Evolutionary conservation across 2,113 vertebrate genomes (phyloP), one percentile per base, ranked within the genome.

Genomic region (Microtus pennsylvanicus): DNA sequence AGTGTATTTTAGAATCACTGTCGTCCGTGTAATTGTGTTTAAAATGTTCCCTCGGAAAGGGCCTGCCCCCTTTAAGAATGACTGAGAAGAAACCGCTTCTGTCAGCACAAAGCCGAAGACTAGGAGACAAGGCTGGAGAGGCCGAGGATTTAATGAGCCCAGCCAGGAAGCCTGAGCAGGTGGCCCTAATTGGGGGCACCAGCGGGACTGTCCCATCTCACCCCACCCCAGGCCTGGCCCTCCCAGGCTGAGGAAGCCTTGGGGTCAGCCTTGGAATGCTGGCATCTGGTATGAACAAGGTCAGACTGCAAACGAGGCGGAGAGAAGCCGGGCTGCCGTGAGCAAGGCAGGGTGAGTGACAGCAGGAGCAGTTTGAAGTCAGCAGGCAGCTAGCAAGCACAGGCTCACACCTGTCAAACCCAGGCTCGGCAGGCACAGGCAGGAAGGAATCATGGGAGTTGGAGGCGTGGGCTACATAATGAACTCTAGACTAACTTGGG

Each of bases 1-100:
- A 94, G 70, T 87, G 88, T 97, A 94, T 94, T 90, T 90, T 83
- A 94, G 91, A 96, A 93, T 95, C 96, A 90, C 50, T 77, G 67
- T 94, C 83, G 80, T 80, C 75, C 83, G 1, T 65, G 76, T 90
- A 88, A 94, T 86, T 95, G 87, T 96, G 69, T 93, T 96, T 89
- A 91, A 95, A 96, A 93, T 87, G 74, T 93, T 91, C 80, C 2
- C 42, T 13, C 93, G 87, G 89, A 91, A 94, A 93, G 93, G 70
- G 65, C 74, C 78, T 94, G 75, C 50, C 76, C 94, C 85, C 80
- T 94, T 94, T 88, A 93, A 93, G 91, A 96, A 91, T 63, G 91
- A 93, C 80, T 88, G 82, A 81, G 92, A 38, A 88, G 88, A 92
- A 97, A 86, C 70, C 47, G 87, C 92, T 81, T 93, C 69, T 38